Percentiles rank a stretch among this genome's conserved stretches.
Conservation (phyloP, 2,888 invertebrate genomes). For the Helleia helle region DNA sequence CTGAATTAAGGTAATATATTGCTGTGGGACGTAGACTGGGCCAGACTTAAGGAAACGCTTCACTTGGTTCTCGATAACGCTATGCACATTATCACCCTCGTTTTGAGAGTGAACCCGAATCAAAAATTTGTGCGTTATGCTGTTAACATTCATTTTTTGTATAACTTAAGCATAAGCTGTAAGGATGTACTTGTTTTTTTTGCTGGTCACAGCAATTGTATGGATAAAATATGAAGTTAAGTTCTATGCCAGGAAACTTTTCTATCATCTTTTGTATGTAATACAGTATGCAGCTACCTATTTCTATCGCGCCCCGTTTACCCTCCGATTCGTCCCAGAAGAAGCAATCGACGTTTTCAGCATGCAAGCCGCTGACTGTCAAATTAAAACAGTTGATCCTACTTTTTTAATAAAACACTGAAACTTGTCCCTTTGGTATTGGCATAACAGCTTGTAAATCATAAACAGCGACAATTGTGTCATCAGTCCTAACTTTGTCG, state of each 20-base stretch:
- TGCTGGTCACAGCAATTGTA: conserved; percentile 10
- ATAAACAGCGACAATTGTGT: too few species aligned
- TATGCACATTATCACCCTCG: too few species aligned
- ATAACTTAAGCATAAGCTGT: too few species aligned
- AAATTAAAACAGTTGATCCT: conserved; percentile 15
- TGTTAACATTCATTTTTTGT: not conserved
- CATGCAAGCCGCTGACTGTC: conserved; percentile 15
- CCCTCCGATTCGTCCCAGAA: conserved; percentile 22
- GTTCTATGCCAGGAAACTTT: conserved; percentile 1
- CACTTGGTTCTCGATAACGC: conserved; percentile 9
- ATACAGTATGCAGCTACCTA: conserved; percentile 16
- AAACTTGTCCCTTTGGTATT: conserved; percentile 21
- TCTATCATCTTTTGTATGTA: conserved; percentile 10
- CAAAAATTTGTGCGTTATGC: too few species aligned
- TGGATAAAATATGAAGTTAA: conserved; percentile 10
- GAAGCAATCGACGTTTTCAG: conserved; percentile 15
- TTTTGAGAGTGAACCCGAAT: too few species aligned
- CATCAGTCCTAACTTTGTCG: conserved; percentile 23
- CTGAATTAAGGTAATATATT: conserved; percentile 9
- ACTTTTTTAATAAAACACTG: conserved; percentile 19
- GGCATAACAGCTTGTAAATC: conserved; percentile 21
- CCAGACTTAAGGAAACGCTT: conserved; percentile 1
- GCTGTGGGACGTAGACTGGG: conserved; percentile 3
- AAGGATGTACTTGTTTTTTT: conserved; percentile 10
- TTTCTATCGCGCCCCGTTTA: conserved; percentile 19